phyloP scores from a whole-genome alignment of 92 coral and sea anemone genomes.

The Ricordea florida region DNA sequence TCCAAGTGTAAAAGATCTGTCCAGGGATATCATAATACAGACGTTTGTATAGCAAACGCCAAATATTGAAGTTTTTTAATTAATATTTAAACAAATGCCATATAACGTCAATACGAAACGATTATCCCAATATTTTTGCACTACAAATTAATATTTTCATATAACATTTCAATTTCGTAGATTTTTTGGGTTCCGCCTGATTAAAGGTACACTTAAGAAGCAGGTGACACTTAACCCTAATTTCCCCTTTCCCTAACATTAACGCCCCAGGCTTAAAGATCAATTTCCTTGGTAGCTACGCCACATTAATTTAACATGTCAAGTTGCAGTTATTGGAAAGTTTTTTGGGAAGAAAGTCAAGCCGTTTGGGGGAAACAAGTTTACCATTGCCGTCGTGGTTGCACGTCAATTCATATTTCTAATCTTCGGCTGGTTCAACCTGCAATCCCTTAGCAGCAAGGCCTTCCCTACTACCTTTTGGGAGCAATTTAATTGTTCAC shows the following conservation, averaged over 20 bases:
- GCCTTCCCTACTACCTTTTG: constrained; percentile 10
- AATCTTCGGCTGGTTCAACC: constrained; percentile 1
- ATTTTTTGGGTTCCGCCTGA: too few relatives aligned
- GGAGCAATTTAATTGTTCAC: constrained; percentile 8
- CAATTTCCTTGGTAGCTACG: neutral
- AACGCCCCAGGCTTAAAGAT: neutral
- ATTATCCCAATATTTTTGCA: too few relatives aligned
- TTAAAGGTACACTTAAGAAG: neutral
- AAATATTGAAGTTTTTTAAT: too few relatives aligned
- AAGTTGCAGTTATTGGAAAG: neutral
- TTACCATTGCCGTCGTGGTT: neutral
- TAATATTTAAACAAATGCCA: too few relatives aligned
- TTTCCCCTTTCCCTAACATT: neutral
- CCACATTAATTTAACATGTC: neutral
- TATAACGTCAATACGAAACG: too few relatives aligned
- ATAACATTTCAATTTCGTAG: too few relatives aligned
- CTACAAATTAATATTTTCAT: too few relatives aligned
- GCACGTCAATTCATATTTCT: neutral
- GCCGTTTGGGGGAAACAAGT: neutral
- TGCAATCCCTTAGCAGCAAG: constrained; percentile 17
- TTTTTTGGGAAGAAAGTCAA: neutral
- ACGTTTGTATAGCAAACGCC: too few relatives aligned
- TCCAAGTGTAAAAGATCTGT: too few relatives aligned
- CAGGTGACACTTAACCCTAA: neutral
- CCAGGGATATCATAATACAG: too few relatives aligned